Evolutionary conservation across 2,113 vertebrate species (phyloP).

Genomic region (Callithrix jacchus): DNA sequence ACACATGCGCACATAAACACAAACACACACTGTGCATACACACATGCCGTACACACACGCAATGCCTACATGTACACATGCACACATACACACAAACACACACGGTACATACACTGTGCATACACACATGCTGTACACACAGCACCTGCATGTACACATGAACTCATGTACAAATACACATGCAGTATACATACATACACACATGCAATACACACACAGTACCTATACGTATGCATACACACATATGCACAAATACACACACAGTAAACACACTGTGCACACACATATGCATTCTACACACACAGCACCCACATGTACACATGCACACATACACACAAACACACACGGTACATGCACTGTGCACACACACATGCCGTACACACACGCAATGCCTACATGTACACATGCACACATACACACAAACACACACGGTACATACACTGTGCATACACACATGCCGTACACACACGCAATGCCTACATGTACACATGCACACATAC

Average conservation of each 20-base stretch:
- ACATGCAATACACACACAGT: background rate
- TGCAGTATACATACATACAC: background rate
- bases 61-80: no score
- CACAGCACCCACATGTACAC: no score
- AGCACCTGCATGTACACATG: no score
- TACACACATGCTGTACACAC: no score
- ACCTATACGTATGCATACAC: no score
- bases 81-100: background rate
- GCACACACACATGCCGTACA: background rate
- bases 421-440: background rate
- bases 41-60: no score
- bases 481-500: background rate
- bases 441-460: background rate
- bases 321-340: rapidly evolving
- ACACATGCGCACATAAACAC: no score
- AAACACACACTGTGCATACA: no score
- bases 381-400: no score
- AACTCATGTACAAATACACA: background rate
- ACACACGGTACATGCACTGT: background rate
- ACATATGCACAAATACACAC: background rate
- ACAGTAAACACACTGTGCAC: background rate
- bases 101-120: no score
- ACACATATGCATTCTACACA: background rate
- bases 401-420: rapidly evolving
- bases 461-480: no score